Percentiles rank a stretch among this genome's conserved stretches.
phyloP scores from a whole-genome alignment of 2,888 invertebrate genomes.

The Mythimna albipuncta region DNA sequence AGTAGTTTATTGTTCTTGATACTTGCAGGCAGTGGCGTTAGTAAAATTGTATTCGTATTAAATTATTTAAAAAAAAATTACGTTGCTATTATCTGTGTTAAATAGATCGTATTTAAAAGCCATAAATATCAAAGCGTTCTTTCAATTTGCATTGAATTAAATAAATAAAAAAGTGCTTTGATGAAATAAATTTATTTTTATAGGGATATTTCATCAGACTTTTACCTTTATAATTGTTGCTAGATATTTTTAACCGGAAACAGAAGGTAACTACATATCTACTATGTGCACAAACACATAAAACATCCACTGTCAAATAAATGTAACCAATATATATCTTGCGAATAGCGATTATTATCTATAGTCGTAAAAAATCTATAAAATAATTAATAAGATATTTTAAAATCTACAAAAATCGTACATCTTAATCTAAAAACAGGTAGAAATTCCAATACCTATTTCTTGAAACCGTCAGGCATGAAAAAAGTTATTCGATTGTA shows the following conservation, averaged over 20 bases:
- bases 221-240: constrained; percentile 13
- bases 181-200: constrained; percentile 23
- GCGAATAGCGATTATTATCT: constrained; percentile 55
- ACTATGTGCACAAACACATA: not conserved
- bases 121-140: not conserved
- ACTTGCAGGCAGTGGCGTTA: not conserved
- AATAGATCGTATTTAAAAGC: not conserved
- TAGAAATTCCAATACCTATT: constrained; percentile 37
- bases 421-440: constrained; percentile 61
- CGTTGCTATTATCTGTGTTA: not conserved
- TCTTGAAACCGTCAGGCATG: constrained; percentile 37
- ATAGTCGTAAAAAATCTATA: constrained; percentile 52
- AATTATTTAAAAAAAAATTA: not conserved
- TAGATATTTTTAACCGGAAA: constrained; percentile 11
- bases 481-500: constrained; percentile 52
- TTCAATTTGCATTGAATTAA: not conserved
- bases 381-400: constrained; percentile 43
- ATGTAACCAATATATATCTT: constrained; percentile 24
- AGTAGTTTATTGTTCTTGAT: not conserved
- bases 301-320: constrained; percentile 26
- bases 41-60: not conserved
- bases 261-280: not conserved
- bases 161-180: not conserved
- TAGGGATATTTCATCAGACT: not conserved
- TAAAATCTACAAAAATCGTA: constrained; percentile 44